A percentile compares a stretch with the other conserved stretches of the same genome.
These are phyloP conservation scores for Fulica atra DNA, from an alignment of 2,113 vertebrate genomes.

Conservation along the genomic window DNA sequence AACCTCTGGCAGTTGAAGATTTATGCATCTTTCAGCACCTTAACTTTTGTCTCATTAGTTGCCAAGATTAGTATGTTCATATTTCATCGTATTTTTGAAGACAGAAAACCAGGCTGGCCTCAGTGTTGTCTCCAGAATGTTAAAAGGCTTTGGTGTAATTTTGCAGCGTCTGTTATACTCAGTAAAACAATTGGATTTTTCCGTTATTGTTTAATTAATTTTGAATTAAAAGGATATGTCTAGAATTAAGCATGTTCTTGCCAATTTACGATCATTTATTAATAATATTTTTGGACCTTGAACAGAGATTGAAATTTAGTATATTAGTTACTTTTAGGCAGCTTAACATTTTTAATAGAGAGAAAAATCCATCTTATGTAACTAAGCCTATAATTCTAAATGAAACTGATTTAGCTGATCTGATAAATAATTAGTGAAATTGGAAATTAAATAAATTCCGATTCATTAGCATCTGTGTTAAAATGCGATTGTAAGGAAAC, in stretches of 20 bases:
- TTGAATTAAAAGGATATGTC: background rate
- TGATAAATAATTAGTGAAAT: slow-evolving; percentile 3
- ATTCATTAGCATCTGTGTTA: slow-evolving; percentile 2
- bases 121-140: background rate
- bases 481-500: background rate
- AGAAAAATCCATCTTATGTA: background rate
- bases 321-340: slow-evolving; percentile 20
- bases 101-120: background rate
- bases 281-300: slow-evolving; percentile 11
- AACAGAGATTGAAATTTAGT: slow-evolving; percentile 9
- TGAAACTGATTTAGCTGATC: background rate
- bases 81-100: background rate
- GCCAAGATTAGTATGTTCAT: background rate
- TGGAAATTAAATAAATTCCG: background rate
- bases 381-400: slow-evolving; percentile 22
- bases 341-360: slow-evolving; percentile 17
- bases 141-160: background rate
- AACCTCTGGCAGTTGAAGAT: background rate
- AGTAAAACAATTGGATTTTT: background rate
- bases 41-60: background rate
- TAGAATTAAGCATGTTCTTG: background rate
- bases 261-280: background rate
- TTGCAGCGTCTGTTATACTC: background rate
- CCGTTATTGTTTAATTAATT: background rate
- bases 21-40: background rate